Evolutionary conservation across 2,888 invertebrate genomes (phyloP).

Genomic region (Campoletis raptor): DNA sequence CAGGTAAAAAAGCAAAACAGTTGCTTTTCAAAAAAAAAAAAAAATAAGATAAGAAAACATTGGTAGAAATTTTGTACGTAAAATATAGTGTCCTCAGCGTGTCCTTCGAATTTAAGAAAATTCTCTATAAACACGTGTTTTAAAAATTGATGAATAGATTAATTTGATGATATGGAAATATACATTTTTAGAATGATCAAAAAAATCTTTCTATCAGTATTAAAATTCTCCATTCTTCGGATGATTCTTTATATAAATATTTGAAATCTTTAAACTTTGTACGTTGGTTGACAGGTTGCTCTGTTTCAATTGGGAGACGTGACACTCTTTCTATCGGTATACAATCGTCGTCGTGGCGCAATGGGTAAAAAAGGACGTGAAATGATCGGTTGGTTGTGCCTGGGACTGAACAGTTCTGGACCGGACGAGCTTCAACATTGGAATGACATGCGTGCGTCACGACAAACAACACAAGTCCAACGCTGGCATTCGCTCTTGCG

Average conservation of each 20-base stretch:
- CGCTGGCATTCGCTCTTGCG: conserved; percentile 96
- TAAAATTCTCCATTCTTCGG: not conserved
- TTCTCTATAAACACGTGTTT: no score
- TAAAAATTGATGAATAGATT: not conserved
- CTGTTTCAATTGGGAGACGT: conserved; percentile 97
- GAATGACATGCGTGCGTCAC: conserved; percentile 95
- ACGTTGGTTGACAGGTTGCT: conserved; percentile 89
- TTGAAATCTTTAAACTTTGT: not conserved
- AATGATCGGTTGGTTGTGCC: conserved; percentile 98
- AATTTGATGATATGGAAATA: no score
- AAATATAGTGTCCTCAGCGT: no score
- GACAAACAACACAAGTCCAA: conserved; percentile 95
- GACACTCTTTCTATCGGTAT: conserved; percentile 97
- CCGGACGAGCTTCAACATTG: conserved; percentile 97
- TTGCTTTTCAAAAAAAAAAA: not conserved
- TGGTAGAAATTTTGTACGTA: no score
- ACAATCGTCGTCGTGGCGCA: conserved; percentile 95
- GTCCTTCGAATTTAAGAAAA: no score
- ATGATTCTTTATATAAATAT: not conserved
- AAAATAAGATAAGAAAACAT: not conserved
- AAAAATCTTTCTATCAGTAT: not conserved
- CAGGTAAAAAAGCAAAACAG: conserved; percentile 87
- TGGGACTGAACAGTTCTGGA: conserved; percentile 96
- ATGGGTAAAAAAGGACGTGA: conserved; percentile 97
- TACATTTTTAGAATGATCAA: not conserved